Percentiles rank a stretch among this genome's conserved stretches.
These are phyloP conservation scores for Panagrolaimus sp. DNA, from an alignment of 1,140 invertebrate genomes.

Conservation along the genomic window DNA sequence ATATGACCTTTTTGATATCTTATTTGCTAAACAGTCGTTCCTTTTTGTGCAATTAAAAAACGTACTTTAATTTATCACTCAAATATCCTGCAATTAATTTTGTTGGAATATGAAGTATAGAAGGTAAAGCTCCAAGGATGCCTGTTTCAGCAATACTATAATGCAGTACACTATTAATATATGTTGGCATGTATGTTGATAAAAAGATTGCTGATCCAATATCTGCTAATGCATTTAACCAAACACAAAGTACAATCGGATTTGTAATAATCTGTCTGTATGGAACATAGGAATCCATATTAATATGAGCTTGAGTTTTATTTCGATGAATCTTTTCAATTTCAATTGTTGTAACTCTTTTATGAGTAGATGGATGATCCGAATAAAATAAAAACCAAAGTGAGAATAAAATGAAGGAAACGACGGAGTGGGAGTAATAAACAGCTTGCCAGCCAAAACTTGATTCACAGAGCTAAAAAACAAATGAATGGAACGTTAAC, in stretches of 20 bases:
- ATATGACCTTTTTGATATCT: neutral
- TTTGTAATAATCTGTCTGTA: conserved; percentile 20
- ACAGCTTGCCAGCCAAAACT: conserved; percentile 34
- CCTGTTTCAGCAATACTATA: conserved; percentile 17
- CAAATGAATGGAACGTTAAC: too few relatives aligned
- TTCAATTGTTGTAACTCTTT: conserved; percentile 22
- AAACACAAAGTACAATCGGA: conserved; percentile 35
- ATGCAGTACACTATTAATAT: conserved; percentile 36
- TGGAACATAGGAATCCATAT: conserved; percentile 30
- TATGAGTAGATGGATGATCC: conserved; percentile 32
- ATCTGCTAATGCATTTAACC: conserved; percentile 42
- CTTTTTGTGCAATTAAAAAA: neutral
- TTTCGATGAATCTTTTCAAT: conserved; percentile 23
- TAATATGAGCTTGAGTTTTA: conserved; percentile 24
- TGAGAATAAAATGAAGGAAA: conserved; percentile 20
- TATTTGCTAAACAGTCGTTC: neutral
- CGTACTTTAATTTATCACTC: conserved; percentile 11
- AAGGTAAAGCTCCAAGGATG: conserved; percentile 15
- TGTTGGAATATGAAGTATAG: conserved; percentile 15
- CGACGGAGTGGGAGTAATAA: conserved; percentile 26
- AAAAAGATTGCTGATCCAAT: conserved; percentile 38
- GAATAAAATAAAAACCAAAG: conserved; percentile 33
- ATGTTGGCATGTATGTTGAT: conserved; percentile 41
- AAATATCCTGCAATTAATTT: conserved; percentile 18
- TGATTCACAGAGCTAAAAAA: conserved; percentile 31